Conservation (phyloP, 2,888 invertebrate species). For the Cantharis rustica region DNA sequence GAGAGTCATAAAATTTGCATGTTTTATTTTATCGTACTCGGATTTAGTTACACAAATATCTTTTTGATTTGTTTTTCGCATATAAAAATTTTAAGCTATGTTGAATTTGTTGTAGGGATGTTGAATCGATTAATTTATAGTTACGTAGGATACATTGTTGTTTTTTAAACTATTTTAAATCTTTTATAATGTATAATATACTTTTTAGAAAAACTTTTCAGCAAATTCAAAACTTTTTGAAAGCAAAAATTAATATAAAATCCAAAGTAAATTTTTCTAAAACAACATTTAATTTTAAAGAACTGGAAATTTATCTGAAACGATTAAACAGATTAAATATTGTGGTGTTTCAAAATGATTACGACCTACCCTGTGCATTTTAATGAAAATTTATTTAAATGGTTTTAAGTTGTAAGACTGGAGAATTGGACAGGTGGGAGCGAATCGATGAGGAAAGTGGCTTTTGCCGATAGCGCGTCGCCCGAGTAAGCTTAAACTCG, state of each 20-base stretch:
- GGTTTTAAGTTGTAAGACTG: too few relatives aligned
- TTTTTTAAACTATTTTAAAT: neutral
- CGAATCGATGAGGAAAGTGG: too few relatives aligned
- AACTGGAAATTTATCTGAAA: neutral
- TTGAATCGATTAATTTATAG: neutral
- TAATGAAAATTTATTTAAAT: too few relatives aligned
- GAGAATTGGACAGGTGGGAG: too few relatives aligned
- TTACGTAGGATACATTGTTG: neutral
- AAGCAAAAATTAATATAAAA: neutral
- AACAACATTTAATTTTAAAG: neutral
- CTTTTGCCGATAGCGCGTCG: too few relatives aligned
- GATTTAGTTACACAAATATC: neutral
- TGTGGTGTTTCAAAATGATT: too few relatives aligned
- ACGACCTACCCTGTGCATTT: too few relatives aligned
- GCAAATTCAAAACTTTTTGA: neutral
- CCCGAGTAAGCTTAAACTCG: too few relatives aligned
- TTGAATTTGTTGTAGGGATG: neutral
- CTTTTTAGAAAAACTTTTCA: neutral
- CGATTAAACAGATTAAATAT: neutral
- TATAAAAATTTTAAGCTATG: neutral
- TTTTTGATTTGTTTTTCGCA: neutral
- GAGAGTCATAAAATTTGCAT: neutral
- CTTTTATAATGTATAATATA: neutral
- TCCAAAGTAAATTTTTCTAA: too few relatives aligned
- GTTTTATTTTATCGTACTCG: neutral